Evolutionary conservation across 2,888 invertebrate genomes (phyloP).

Genomic region (Plutella xylostella): DNA sequence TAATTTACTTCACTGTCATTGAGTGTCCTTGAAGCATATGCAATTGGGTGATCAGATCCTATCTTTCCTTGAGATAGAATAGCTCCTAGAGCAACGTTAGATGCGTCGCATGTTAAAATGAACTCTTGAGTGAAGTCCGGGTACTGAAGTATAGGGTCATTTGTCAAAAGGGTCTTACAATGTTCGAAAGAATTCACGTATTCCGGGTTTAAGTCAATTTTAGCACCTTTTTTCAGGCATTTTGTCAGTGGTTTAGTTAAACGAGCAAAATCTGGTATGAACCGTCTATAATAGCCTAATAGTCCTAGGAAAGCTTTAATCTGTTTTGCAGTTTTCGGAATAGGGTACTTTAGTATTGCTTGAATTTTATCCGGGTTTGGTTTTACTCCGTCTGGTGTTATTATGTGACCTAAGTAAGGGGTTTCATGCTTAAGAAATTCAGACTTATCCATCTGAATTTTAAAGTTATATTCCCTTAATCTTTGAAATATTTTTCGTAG

Average conservation of each 20-base stretch:
- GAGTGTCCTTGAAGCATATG: too few species aligned
- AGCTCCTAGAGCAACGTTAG: not conserved
- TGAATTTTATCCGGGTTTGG: conserved; percentile 1
- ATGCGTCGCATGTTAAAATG: not conserved
- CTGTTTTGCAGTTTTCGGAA: not conserved
- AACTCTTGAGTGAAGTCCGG: not conserved
- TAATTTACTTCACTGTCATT: too few species aligned
- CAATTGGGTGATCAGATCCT: too few species aligned
- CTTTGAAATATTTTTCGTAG: conserved; percentile 13
- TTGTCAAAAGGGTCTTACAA: too few species aligned
- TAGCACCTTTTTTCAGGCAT: not conserved
- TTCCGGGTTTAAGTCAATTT: not conserved
- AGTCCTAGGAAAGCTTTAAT: not conserved
- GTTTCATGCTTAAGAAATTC: not conserved
- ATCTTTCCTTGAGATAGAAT: not conserved
- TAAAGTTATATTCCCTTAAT: conserved; percentile 1
- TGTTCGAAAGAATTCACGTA: not conserved
- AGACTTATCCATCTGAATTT: too few species aligned
- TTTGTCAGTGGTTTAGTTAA: not conserved
- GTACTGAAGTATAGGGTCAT: not conserved
- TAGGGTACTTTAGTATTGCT: not conserved
- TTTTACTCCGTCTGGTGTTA: not conserved
- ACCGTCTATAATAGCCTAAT: not conserved
- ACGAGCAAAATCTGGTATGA: not conserved
- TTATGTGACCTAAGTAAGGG: not conserved